phyloP scores from a whole-genome alignment of 2,797 vertebrate species.

The Gymnothorax javanicus region DNA sequence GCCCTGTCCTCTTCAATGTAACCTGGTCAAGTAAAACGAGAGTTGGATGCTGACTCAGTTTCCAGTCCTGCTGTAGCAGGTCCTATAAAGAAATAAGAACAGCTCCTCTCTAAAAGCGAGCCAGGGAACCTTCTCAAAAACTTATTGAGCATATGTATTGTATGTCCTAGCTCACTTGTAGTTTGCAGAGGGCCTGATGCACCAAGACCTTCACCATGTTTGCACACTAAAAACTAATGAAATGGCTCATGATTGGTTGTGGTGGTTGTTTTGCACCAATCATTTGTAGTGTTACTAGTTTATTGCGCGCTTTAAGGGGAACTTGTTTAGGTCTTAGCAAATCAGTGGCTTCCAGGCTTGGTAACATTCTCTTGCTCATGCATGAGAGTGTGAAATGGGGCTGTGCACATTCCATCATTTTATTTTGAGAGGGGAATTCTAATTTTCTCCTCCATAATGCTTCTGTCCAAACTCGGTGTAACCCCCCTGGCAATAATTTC shows the following conservation, averaged over 20 bases:
- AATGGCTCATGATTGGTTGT: too few species aligned
- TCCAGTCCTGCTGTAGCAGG: neutral
- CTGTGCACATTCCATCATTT: neutral
- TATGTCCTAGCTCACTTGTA: neutral
- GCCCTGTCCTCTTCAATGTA: neutral
- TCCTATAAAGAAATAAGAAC: neutral
- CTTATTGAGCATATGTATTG: neutral
- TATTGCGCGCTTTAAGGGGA: too few species aligned
- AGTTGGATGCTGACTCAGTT: neutral
- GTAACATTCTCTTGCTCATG: too few species aligned
- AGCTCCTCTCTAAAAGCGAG: neutral
- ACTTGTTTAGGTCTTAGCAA: too few species aligned
- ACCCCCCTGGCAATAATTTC: neutral
- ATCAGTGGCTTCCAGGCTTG: neutral
- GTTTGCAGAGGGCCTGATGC: neutral
- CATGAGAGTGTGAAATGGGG: neutral
- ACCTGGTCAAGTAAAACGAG: neutral
- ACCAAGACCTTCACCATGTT: too few species aligned
- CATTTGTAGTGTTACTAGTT: too few species aligned
- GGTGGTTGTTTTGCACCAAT: too few species aligned
- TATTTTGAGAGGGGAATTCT: neutral
- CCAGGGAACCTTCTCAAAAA: neutral
- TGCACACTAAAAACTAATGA: too few species aligned
- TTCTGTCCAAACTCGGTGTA: neutral
- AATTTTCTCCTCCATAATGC: neutral